Percentiles rank a stretch among this genome's conserved stretches.
Evolutionary conservation across 2,113 vertebrate species (phyloP).

Genomic region (Xiphorhynchus elegans): DNA sequence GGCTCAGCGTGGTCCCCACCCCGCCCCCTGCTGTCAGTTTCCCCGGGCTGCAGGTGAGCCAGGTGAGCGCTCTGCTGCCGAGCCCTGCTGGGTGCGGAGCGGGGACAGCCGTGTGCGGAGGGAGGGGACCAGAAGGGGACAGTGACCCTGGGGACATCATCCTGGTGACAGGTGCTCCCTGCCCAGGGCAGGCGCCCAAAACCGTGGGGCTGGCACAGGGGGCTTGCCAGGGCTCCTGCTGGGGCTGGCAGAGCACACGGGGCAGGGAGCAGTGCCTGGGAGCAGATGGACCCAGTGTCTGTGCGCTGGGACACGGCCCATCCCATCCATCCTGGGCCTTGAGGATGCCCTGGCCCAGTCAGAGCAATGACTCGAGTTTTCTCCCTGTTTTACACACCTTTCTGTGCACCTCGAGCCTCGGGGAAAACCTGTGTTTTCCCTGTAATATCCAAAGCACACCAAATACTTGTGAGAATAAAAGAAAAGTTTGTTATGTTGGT

Average conservation of each 20-base stretch:
- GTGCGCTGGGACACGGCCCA: accelerated
- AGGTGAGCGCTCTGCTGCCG: neutral
- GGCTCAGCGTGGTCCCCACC: too few relatives aligned
- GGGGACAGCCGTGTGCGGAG: too few relatives aligned
- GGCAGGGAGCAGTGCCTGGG: neutral
- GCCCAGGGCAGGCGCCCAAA: neutral
- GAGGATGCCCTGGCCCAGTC: accelerated
- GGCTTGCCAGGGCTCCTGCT: neutral
- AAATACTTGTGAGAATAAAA: neutral
- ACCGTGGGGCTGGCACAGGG: accelerated
- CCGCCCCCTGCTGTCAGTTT: too few relatives aligned
- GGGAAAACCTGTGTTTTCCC: neutral
- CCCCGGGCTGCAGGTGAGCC: too few relatives aligned
- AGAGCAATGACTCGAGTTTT: neutral
- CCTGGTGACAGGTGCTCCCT: neutral
- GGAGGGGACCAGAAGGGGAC: neutral
- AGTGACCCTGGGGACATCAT: neutral
- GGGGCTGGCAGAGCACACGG: neutral
- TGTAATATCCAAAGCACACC: neutral
- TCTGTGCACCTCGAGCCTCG: neutral
- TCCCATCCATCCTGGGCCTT: neutral
- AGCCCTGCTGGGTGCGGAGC: neutral
- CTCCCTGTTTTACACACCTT: accelerated
- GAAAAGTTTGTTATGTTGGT: neutral
- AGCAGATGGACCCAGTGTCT: neutral